phyloP scores from a whole-genome alignment of 1,140 invertebrate species.

The Neodiprion lecontei region DNA sequence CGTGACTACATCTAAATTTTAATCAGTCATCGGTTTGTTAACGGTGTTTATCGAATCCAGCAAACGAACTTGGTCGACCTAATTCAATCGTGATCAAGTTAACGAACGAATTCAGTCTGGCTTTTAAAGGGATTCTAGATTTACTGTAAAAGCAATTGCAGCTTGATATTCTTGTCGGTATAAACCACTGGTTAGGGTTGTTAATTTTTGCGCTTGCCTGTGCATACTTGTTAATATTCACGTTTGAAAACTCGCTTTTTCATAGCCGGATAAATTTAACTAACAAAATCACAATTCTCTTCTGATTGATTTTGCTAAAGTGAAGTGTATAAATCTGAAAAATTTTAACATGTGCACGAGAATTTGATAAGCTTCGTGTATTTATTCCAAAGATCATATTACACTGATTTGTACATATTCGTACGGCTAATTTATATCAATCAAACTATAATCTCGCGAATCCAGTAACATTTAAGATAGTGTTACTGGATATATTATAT shows the following conservation, averaged over 20 bases:
- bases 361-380: background rate
- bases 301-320: too few species aligned
- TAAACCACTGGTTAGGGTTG: background rate
- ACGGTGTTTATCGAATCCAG: background rate
- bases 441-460: background rate
- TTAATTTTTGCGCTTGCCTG: background rate
- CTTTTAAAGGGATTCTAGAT: background rate
- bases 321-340: too few species aligned
- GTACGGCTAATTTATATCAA: background rate
- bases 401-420: background rate
- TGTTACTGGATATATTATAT: background rate
- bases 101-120: background rate
- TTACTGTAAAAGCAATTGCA: background rate
- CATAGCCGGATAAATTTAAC: too few species aligned
- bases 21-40: background rate
- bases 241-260: too few species aligned
- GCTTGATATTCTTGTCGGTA: background rate
- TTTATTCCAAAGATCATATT: background rate
- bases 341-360: too few species aligned
- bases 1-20: too few species aligned
- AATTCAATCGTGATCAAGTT: background rate
- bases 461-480: too few species aligned
- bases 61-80: background rate
- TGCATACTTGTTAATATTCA: too few species aligned
- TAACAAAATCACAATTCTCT: too few species aligned